These are phyloP conservation scores for Peromyscus maniculatus DNA, from an alignment of 2,113 vertebrate genomes.

Conservation along the genomic window DNA sequence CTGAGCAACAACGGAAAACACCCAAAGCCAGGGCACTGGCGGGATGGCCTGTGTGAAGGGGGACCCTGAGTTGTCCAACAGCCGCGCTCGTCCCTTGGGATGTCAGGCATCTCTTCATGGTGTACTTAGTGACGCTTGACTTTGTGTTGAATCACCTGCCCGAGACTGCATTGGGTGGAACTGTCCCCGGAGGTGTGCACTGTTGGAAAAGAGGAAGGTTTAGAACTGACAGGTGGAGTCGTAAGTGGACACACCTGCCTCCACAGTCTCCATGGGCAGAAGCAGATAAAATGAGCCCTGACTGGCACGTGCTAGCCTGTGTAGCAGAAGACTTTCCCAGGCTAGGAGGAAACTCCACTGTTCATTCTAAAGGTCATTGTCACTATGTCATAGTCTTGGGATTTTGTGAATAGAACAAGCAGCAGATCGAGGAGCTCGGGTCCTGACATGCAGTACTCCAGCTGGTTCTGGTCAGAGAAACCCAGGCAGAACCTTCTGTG, in stretches of 20 bases:
- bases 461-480: background rate
- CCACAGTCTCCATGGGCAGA: background rate
- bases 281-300: background rate
- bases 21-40: background rate
- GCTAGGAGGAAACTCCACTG: slow-evolving; percentile 11
- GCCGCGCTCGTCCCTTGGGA: background rate
- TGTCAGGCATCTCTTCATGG: background rate
- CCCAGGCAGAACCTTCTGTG: background rate
- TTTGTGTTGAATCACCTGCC: background rate
- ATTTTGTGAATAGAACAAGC: background rate
- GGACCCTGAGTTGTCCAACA: background rate
- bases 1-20: background rate
- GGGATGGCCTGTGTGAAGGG: background rate
- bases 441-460: background rate
- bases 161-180: background rate
- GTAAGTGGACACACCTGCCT: background rate
- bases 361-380: background rate
- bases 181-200: no score
- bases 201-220: background rate
- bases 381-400: background rate
- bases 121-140: background rate
- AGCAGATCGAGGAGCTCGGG: background rate
- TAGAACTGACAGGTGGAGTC: background rate
- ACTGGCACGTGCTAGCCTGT: background rate
- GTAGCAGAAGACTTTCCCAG: slow-evolving; percentile 38